Evolutionary conservation across 2,113 vertebrate species (phyloP), one percentile per base, ranked within the genome.

Genomic region (Vireo altiloquus): DNA sequence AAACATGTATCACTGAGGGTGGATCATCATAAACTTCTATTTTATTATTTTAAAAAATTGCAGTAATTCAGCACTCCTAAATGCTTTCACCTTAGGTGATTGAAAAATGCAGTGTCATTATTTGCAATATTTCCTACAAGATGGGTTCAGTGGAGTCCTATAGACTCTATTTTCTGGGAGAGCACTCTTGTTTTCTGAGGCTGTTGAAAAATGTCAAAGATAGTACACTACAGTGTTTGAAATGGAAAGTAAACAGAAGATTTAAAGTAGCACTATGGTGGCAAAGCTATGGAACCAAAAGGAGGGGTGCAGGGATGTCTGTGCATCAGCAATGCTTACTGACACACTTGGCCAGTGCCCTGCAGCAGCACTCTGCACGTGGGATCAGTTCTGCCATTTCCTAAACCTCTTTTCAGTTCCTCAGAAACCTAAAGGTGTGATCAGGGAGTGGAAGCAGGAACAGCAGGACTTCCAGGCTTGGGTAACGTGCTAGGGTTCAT

Each of bases 401-500:
- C 47, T 69, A 60, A 54, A 49, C 20, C 15, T 61, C 35, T 89
- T 61, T 35, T 64, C 37, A 10, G 12, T 72, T 92, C 18, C 33
- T 27, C 20, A 6, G 0, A 89, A 68, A 20, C 33, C 18, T 39
- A 15, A 60, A 4, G 3, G 4, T 0, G 2, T 47, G 12, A 17
- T 65, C 11, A 61, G 60, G 60, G 35, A 22, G 15, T 9, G 15
- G 47, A 86, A 79, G 18, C 12, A 82, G 25, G 37, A 56, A 2
- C 0, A 10, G 20, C 4, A 1, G 18, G 9, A 12, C 25, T 85
- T 92, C 24, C 24, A 56, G 30, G 19, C 39, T 53, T n/a, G 12
- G 13, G 9, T 35, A 15, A 11, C 0, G 0, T 81, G 18, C 40
- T 40, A 2, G 64, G 31, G 35, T 44, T 53, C 2, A 5, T 13